Evolutionary conservation across 2,113 vertebrate genomes (phyloP).

Genomic region (Abramis brama): DNA sequence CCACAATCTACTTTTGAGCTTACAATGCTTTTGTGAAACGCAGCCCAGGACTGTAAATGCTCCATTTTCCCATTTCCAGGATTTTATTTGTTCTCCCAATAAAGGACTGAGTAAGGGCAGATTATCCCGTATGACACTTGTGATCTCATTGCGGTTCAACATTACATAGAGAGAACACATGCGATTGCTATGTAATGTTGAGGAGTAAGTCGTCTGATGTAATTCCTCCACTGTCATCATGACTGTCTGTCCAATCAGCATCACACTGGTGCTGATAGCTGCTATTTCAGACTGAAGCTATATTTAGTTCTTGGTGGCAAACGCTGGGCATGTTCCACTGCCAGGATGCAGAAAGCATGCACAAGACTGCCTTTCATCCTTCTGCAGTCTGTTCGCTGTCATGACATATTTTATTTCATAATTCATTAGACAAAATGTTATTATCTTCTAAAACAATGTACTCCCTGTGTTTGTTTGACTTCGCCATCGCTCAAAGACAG

Average conservation of each 20-base stretch:
- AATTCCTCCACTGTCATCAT: conserved; percentile 15
- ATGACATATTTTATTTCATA: not conserved
- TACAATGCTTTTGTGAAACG: too few relatives aligned
- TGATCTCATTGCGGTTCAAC: not conserved
- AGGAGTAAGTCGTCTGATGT: not conserved
- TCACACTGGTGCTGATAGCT: conserved; percentile 30
- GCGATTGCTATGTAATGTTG: not conserved
- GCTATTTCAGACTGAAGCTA: conserved; percentile 50
- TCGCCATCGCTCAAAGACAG: conserved; percentile 29
- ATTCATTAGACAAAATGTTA: conserved; percentile 14
- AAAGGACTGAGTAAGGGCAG: not conserved
- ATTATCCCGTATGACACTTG: not conserved
- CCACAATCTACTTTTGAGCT: too few relatives aligned
- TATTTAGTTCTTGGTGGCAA: conserved; percentile 39
- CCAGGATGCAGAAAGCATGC: not conserved
- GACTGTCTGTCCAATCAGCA: conserved; percentile 42
- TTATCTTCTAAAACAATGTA: conserved; percentile 32
- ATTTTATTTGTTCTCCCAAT: not conserved
- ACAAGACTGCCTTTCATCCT: not conserved
- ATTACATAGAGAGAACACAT: not conserved
- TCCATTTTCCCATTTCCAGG: not conserved
- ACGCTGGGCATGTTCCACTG: conserved; percentile 29
- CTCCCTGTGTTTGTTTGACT: conserved; percentile 10
- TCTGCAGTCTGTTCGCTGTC: not conserved
- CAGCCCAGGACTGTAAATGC: too few relatives aligned